phyloP scores from a whole-genome alignment of 2,797 vertebrate genomes.

The Dipus sagitta region DNA sequence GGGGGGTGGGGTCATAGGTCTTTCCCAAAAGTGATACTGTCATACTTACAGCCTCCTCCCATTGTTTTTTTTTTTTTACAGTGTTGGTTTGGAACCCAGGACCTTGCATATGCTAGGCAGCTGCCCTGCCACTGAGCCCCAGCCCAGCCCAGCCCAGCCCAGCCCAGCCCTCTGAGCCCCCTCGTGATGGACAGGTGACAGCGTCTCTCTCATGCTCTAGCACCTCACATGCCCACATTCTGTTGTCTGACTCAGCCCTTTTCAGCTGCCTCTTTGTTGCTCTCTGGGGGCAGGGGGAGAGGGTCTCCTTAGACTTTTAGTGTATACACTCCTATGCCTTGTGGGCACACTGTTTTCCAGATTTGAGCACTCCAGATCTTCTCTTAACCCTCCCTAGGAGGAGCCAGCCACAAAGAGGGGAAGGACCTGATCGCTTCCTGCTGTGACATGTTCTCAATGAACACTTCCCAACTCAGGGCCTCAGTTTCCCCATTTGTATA shows the following conservation, averaged over 20 bases:
- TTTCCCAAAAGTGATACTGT: too few species aligned
- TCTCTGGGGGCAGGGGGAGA: background rate
- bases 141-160: background rate
- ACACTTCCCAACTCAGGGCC: background rate
- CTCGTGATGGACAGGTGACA: background rate
- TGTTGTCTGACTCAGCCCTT: background rate
- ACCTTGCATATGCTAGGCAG: background rate
- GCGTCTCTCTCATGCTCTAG: accelerated
- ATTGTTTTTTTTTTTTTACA: background rate
- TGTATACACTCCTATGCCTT: background rate
- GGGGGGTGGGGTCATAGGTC: background rate
- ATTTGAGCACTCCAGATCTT: background rate
- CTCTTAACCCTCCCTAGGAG: background rate
- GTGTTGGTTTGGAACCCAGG: background rate
- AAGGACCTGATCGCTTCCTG: background rate
- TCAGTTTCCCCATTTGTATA: background rate
- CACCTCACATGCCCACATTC: background rate
- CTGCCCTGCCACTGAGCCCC: background rate
- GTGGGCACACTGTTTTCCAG: background rate
- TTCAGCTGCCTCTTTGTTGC: background rate
- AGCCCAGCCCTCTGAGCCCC: background rate
- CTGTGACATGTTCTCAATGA: background rate
- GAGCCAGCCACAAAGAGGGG: background rate
- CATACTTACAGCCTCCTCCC: background rate
- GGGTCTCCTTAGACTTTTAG: background rate